Base-by-base conservation (phyloP, 2,113 vertebrate genomes). In the Clupea harengus region DNA sequence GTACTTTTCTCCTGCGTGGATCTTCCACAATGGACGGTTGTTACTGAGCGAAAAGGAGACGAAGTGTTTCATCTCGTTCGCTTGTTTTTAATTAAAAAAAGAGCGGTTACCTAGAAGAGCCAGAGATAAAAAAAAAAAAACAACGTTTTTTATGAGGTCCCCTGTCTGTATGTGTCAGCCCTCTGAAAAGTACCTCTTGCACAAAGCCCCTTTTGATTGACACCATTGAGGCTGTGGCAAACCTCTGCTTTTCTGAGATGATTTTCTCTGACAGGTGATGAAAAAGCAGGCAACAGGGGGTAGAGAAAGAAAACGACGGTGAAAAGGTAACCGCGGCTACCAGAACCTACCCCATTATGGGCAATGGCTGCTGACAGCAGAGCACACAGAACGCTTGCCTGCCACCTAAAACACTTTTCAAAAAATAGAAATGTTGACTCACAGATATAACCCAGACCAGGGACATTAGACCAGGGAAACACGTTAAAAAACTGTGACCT, bases 161-260 rank as follows among this genome's bases (percentile, higher is more conserved):
- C 13, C 25, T 39, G 25, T 17, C 28, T 28, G 28, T 39, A 5
- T 60, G 54, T 22, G 3, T 78, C 28, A 39, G 32, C 72, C 39
- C 25, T 78, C 32, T 39, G 32, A 39, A 78, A 78, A 39, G 72
- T 32, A 39, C 28, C 25, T 44, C 15, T 32, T 1, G 28, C 28
- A 78, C 72, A 78, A 39, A 78, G 72, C 10, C 7, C 25, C 72
- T 78, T 78, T 11, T 78, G 72, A 78, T 78, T 78, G 72, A 39
- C 72, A 78, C 25, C 13, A 13, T 32, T 32, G 72, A 39, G 72
- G 10, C 72, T 39, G 72, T 78, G 32, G 72, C 72, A 78, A 78
- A 78, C 28, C 72, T 15, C 28, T 78, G 10, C 72, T 78, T 78
- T 39, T 39, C 72, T 78, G 72, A 13, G 72, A 32, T 44, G 72